Evolutionary conservation across 1,140 invertebrate species (phyloP).

Genomic region (Copidosoma floridanum): DNA sequence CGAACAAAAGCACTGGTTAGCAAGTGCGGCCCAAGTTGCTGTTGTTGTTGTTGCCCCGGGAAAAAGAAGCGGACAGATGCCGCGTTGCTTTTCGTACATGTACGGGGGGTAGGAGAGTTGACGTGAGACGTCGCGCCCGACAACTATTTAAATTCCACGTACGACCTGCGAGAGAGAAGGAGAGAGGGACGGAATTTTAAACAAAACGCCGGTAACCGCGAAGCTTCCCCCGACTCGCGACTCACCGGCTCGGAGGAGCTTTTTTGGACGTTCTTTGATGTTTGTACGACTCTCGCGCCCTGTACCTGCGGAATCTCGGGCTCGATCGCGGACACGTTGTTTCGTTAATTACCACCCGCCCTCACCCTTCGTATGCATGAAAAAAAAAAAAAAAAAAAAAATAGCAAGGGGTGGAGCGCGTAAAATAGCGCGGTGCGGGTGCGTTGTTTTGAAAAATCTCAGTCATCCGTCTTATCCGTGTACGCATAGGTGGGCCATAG

Average conservation of each 20-base stretch:
- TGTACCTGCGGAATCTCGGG: too few species aligned
- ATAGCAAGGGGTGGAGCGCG: neutral
- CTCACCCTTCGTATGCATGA: too few species aligned
- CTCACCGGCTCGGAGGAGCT: too few species aligned
- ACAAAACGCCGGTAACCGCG: slow-evolving; percentile 30
- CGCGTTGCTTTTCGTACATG: slow-evolving; percentile 29
- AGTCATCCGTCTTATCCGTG: slow-evolving; percentile 25
- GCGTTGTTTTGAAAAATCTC: slow-evolving; percentile 21
- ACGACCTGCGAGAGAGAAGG: slow-evolving; percentile 24
- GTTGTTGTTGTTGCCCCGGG: slow-evolving; percentile 7
- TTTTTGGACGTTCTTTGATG: too few species aligned
- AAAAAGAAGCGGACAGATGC: slow-evolving; percentile 13
- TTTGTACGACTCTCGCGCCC: too few species aligned
- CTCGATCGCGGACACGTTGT: too few species aligned
- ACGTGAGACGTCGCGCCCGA: slow-evolving; percentile 32
- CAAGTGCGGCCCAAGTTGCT: too few species aligned
- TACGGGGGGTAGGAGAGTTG: too few species aligned
- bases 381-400: neutral
- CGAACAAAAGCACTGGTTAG: too few species aligned
- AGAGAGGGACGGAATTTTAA: slow-evolving; percentile 28
- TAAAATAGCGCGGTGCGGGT: neutral
- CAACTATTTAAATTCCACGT: slow-evolving; percentile 41
- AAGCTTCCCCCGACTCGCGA: slow-evolving; percentile 12
- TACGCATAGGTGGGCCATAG: too few species aligned
- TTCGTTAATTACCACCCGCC: too few species aligned